Conservation (phyloP, 2,113 vertebrate species). For the Heliornis fulica region DNA sequence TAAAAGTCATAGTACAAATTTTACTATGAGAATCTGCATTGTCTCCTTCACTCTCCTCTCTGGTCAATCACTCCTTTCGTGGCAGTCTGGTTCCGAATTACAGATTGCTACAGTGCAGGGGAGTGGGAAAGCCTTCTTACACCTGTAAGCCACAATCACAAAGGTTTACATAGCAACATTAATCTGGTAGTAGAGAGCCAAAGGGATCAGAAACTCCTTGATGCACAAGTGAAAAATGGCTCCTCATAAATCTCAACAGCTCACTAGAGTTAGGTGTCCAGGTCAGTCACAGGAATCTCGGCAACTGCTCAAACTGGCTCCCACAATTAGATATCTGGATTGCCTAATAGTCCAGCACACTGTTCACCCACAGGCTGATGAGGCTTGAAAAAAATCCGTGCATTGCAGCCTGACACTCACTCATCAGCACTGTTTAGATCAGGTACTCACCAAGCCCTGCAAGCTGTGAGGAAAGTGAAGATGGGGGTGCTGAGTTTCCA, state of each 20-base stretch:
- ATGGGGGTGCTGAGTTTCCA: constrained; percentile 73
- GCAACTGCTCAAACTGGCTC: background rate
- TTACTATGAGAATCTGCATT: background rate
- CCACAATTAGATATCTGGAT: background rate
- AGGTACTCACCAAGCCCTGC: constrained; percentile 86
- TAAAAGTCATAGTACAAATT: background rate
- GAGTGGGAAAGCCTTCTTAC: background rate
- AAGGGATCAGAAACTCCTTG: background rate
- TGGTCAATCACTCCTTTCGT: background rate
- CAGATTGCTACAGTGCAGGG: background rate
- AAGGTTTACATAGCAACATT: background rate
- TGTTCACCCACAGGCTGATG: background rate
- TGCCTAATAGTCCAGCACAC: background rate
- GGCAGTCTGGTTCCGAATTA: background rate
- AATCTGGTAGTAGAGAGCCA: background rate
- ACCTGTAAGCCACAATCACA: background rate
- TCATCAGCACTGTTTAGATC: too few species aligned
- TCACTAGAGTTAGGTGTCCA: background rate
- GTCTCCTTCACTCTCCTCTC: background rate
- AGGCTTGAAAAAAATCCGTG: background rate
- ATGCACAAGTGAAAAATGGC: background rate
- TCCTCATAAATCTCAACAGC: background rate
- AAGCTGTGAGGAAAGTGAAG: constrained; percentile 89
- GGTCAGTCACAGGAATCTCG: background rate
- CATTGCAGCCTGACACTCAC: background rate